Evolutionary conservation across 1,140 invertebrate species (phyloP).

Genomic region (Solen grandis): DNA sequence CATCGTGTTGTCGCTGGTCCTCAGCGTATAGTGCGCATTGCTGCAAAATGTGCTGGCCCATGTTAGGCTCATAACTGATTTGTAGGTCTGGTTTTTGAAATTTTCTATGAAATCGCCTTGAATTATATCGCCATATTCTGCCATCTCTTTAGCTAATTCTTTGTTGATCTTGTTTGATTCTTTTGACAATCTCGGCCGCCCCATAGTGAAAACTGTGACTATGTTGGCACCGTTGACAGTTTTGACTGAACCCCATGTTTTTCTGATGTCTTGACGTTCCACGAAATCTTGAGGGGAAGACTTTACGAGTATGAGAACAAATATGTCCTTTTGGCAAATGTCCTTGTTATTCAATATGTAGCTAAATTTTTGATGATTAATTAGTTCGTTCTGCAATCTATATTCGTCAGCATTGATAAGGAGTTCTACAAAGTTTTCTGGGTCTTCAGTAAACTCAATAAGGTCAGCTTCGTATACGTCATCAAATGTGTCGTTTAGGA

Average conservation of each 20-base stretch:
- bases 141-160: constrained; percentile 83
- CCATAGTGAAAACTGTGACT: constrained; percentile 9
- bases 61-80: constrained; percentile 90
- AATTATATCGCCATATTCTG: constrained; percentile 86
- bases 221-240: constrained; percentile 4
- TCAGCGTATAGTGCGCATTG: constrained; percentile 82
- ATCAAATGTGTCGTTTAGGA: too few relatives aligned
- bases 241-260: constrained; percentile 27
- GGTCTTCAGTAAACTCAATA: too few relatives aligned
- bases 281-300: not conserved
- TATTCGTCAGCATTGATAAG: too few relatives aligned
- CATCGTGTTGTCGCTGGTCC: constrained; percentile 82
- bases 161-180: not conserved
- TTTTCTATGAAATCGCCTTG: constrained; percentile 89
- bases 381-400: not conserved
- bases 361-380: constrained; percentile 7
- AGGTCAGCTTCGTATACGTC: too few relatives aligned
- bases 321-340: not conserved
- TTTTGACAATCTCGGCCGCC: not conserved
- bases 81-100: constrained; percentile 92
- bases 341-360: constrained; percentile 5
- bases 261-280: constrained; percentile 5
- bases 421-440: too few relatives aligned
- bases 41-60: constrained; percentile 86
- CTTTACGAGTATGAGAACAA: constrained; percentile 9